Conservation (phyloP, 92 coral and sea anemone species). For the Heteractis magnifica region DNA sequence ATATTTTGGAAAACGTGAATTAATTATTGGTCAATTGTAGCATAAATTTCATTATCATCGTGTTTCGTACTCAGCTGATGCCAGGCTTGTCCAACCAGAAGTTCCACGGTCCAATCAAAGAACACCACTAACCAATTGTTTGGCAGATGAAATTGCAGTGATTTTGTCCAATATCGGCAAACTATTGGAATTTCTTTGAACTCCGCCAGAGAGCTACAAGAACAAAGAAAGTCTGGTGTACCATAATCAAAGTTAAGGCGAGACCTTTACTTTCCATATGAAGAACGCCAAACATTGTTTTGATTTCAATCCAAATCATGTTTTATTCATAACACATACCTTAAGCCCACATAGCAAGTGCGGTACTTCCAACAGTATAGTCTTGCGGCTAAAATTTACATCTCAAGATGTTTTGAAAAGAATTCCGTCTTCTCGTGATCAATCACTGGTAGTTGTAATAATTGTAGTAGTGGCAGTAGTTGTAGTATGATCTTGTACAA, state of each 20-base stretch:
- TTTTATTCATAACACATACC: constrained; percentile 7
- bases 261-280: background rate
- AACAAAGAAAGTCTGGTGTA: background rate
- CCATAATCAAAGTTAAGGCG: background rate
- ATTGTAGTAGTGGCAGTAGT: no score
- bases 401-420: background rate
- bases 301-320: constrained; percentile 4
- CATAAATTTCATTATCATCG: background rate
- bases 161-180: background rate
- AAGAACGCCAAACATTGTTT: constrained; percentile 19
- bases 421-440: no score
- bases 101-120: background rate
- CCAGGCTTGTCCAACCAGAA: background rate
- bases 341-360: background rate
- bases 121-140: background rate
- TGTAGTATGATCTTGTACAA: background rate
- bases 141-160: background rate
- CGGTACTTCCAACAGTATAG: background rate
- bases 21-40: background rate
- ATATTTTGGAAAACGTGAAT: background rate
- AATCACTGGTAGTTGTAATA: no score
- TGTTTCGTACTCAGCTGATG: background rate
- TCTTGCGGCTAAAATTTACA: background rate
- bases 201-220: background rate
- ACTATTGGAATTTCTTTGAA: background rate